Conservation (phyloP, 1,140 invertebrate genomes). For the Teleopsis dalmanni region DNA sequence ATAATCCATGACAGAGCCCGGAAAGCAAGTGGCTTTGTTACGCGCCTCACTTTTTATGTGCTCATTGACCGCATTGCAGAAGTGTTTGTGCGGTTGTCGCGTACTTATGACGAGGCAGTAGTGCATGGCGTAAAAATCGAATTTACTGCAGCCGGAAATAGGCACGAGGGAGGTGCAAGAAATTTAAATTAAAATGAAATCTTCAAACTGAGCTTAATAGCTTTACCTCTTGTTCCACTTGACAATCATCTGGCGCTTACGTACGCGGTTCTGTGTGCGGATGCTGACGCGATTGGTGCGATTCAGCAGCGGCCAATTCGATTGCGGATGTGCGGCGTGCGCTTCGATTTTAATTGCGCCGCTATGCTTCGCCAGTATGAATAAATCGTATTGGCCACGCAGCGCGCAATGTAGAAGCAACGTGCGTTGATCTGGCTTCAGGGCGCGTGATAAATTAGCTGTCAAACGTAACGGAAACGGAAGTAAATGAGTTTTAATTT, state of each 20-base stretch:
- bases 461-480: not conserved
- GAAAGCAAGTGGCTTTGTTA: conserved; percentile 13
- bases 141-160: conserved; percentile 20
- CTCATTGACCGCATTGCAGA: conserved; percentile 32
- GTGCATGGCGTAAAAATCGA: conserved; percentile 39
- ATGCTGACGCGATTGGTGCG: conserved; percentile 29
- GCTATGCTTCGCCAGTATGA: conserved; percentile 28
- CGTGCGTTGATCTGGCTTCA: conserved; percentile 13
- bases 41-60: conserved; percentile 14
- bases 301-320: conserved; percentile 33
- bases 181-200: conserved; percentile 1
- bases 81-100: conserved; percentile 17
- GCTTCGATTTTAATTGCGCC: conserved; percentile 35
- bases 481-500: conserved; percentile 3
- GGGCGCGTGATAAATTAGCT: conserved; percentile 31
- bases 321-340: conserved; percentile 31
- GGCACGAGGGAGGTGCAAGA: not conserved
- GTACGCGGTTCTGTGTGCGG: conserved; percentile 37
- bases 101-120: conserved; percentile 37
- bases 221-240: conserved; percentile 41
- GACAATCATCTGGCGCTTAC: conserved; percentile 40
- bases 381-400: conserved; percentile 37
- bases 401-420: conserved; percentile 37
- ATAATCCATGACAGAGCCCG: conserved; percentile 20
- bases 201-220: not conserved